Conservation (phyloP, 2,888 invertebrate species). For the Pollenia angustigena region DNA sequence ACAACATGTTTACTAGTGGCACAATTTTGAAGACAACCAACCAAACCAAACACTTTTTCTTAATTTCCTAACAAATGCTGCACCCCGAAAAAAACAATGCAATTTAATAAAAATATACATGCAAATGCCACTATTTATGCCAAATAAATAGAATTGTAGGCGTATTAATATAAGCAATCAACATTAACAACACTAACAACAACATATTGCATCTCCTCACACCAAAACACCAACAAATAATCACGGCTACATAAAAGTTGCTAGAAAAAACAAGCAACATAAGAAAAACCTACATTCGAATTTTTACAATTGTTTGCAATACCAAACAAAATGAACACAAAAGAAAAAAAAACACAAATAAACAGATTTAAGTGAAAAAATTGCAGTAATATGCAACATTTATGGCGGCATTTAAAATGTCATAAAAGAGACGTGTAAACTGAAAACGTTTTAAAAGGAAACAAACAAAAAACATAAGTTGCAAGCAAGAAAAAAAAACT, state of each 20-base stretch:
- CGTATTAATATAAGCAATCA: slow-evolving; percentile 69
- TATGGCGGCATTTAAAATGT: slow-evolving; percentile 72
- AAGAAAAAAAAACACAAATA: slow-evolving; percentile 27
- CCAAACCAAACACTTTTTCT: slow-evolving; percentile 51
- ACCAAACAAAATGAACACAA: slow-evolving; percentile 22
- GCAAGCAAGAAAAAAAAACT: slow-evolving; percentile 14
- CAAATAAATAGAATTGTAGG: slow-evolving; percentile 64
- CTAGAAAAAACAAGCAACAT: slow-evolving; percentile 13
- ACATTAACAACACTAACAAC: slow-evolving; percentile 57
- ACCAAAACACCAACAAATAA: slow-evolving; percentile 39
- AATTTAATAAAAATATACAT: slow-evolving; percentile 60
- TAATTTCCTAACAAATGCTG: slow-evolving; percentile 54
- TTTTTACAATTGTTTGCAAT: slow-evolving; percentile 38
- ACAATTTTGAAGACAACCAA: slow-evolving; percentile 40
- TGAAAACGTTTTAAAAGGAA: slow-evolving; percentile 33
- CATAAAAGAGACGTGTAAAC: slow-evolving; percentile 69
- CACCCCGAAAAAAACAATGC: slow-evolving; percentile 59
- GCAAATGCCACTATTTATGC: slow-evolving; percentile 65
- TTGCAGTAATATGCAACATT: slow-evolving; percentile 71
- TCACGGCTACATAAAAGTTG: slow-evolving; percentile 25
- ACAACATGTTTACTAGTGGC: slow-evolving; percentile 52
- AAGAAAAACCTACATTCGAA: slow-evolving; percentile 61
- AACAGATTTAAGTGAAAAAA: slow-evolving; percentile 53
- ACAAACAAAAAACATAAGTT: slow-evolving; percentile 43
- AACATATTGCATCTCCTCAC: slow-evolving; percentile 55